A percentile compares a stretch with the other conserved stretches of the same genome.
These are phyloP conservation scores for Drymodes brunneopygia DNA, from an alignment of 2,113 vertebrate species.

Conservation along the genomic window DNA sequence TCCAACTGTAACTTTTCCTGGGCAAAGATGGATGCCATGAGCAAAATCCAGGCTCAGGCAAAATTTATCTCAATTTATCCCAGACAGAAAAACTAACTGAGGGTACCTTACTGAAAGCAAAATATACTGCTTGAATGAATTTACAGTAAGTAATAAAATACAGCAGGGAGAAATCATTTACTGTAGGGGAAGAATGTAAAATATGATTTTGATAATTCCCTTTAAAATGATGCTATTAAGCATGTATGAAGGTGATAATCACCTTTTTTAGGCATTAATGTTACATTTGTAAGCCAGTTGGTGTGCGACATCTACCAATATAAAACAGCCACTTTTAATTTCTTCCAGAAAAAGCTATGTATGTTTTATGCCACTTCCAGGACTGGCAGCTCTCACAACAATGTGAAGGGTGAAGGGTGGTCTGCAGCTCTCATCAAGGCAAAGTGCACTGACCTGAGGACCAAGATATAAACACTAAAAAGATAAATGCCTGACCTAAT, in stretches of 20 bases:
- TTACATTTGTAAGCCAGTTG: not conserved
- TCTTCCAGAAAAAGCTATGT: not conserved
- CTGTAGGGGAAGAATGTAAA: not conserved
- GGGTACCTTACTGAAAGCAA: constrained; percentile 19
- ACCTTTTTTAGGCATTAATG: not conserved
- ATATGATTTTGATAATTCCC: not conserved
- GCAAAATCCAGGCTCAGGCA: not conserved
- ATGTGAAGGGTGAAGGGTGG: rapidly evolving
- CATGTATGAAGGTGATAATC: not conserved
- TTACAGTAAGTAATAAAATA: constrained; percentile 34
- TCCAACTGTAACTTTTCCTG: constrained; percentile 21
- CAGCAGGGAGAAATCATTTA: not conserved
- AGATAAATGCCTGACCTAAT: not conserved
- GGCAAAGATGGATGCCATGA: constrained; percentile 28
- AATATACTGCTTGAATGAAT: constrained; percentile 29
- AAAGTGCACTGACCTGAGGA: not conserved
- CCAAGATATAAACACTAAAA: not conserved
- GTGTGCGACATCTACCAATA: not conserved
- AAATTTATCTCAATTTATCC: constrained; percentile 58
- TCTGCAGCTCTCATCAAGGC: not conserved
- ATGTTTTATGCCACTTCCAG: not conserved
- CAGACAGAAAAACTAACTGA: not conserved
- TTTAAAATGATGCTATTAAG: not conserved
- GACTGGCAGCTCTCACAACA: not conserved
- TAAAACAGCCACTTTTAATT: not conserved